Base-by-base conservation (phyloP, 1,140 invertebrate genomes). In the Dysdera silvatica region DNA sequence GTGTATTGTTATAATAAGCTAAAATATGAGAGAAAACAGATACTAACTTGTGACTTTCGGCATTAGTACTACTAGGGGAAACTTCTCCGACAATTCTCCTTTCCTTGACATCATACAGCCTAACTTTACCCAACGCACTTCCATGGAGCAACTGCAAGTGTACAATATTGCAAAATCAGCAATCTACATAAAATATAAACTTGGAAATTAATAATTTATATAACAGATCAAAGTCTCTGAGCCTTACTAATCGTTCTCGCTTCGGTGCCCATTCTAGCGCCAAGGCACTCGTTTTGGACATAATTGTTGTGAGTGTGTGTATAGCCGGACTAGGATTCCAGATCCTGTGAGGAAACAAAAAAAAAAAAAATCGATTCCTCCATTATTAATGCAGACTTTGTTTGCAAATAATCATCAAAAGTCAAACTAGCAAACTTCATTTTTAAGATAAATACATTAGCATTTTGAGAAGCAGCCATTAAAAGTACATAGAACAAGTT, bases 201-300 rank as follows among this genome's bases (percentile, higher is more conserved):
- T n/a, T n/a, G n/a, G n/a, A n/a, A n/a, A n/a, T n/a, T n/a, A n/a
- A n/a, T n/a, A n/a, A n/a, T n/a, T n/a, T n/a, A n/a, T n/a, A n/a
- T n/a, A n/a, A n/a, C n/a, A n/a, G n/a, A n/a, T 8, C 12, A 32
- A 32, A 4, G 48, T 32, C 47, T 61, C n/a, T 31, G 51, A 28
- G 32, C 68, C 68, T 61, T 67, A 77, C 75, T 68, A 76, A 82
- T 68, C 83, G 76, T 70, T 85, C 84, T 55, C 82, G 81, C 67
- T 82, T 84, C 18, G 77, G 80, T 33, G 83, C 80, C 84, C 84
- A 86, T 61, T 84, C 83, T 32, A 85, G 68, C 3, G 83, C 81
- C 12, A 82, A 77, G 14, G 85, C 79, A 52, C 79, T 79, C 23
- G 80, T 79, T 45, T 79, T 81, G 7, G 81, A 81, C 63, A 78